Base-by-base conservation (phyloP, 2,797 vertebrate genomes). In the Acanthurus tractus region DNA sequence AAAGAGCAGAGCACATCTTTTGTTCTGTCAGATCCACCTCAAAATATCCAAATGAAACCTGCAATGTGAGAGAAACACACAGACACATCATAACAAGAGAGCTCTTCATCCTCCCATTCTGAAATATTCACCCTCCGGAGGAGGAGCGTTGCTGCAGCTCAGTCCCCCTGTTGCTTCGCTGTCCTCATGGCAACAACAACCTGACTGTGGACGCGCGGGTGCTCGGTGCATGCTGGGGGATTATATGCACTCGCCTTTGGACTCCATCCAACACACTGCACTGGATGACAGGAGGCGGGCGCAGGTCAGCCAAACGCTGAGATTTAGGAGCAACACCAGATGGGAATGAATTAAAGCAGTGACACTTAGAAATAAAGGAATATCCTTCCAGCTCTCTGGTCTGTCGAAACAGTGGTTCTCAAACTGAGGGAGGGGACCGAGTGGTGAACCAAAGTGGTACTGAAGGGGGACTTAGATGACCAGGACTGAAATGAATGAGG, bases 171-270 rank as follows among this genome's bases (percentile, higher is more conserved):
- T 83, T 79, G 84, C 82, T 87, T 61, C 23, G 1, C 77, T 56
- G 70, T 92, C 86, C 85, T 91, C 89, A 76, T 92, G 89, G 90
- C 87, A 90, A 91, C 89, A 86, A 70, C 76, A 84, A 86, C 78
- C 83, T 84, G 88, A 85, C 83, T 87, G 57, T 58, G 62, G 82
- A 83, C 1, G 61, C 12, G 74, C 44, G 58, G 45, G 82, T 45
- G 70, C 79, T 78, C 15, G 29, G 54, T 81, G 85, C 89, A 90
- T 88, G 89, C 88, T 89, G 89, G 77, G 85, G 87, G 89, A 91
- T 94, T 93, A 94, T 92, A 93, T 90, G 86, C 79, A 83, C 86
- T 56, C 52, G 79, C 65, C 83, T 49, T 65, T 94, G 93, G 93
- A 92, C 78, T 29, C 29, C n/a, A 17, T 90, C 94, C 93, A 93